A percentile compares a stretch with the other conserved stretches of the same genome.
Conservation (phyloP, 1,140 invertebrate genomes). For the Cephus cinctus region DNA sequence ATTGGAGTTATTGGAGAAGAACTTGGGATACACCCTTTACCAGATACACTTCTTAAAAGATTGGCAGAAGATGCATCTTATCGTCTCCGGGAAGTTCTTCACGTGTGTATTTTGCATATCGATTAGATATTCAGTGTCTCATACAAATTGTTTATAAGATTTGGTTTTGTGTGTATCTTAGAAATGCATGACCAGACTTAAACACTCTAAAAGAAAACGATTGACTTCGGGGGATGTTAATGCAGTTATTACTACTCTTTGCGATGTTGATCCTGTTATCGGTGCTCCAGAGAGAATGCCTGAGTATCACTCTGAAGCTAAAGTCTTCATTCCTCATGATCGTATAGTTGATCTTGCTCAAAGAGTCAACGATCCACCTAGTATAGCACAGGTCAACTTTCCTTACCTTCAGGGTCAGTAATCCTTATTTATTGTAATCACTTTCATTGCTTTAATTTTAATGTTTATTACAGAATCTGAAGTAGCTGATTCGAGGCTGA, state of each 20-base stretch:
- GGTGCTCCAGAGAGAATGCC: slow-evolving; percentile 45
- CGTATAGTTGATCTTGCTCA: slow-evolving; percentile 39
- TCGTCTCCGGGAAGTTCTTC: slow-evolving; percentile 49
- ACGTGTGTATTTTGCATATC: slow-evolving; percentile 37
- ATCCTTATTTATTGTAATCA: not conserved
- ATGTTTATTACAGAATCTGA: slow-evolving; percentile 39
- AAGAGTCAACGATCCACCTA: slow-evolving; percentile 40
- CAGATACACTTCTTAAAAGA: slow-evolving; percentile 43
- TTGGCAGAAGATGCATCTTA: slow-evolving; percentile 53
- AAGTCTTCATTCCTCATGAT: slow-evolving; percentile 49
- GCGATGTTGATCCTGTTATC: slow-evolving; percentile 47
- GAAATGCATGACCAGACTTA: slow-evolving; percentile 53
- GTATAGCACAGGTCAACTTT: slow-evolving; percentile 37
- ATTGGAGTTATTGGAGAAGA: slow-evolving; percentile 51
- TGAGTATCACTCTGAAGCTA: slow-evolving; percentile 47
- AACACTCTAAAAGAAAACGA: slow-evolving; percentile 46
- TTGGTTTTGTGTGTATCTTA: slow-evolving; percentile 18
- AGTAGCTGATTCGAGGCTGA: slow-evolving; percentile 41
- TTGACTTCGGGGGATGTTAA: slow-evolving; percentile 48
- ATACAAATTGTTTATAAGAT: not conserved
- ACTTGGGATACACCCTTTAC: slow-evolving; percentile 47
- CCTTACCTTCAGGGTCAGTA: slow-evolving; percentile 12
- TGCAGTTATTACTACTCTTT: slow-evolving; percentile 48
- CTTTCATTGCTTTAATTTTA: slow-evolving; percentile 40
- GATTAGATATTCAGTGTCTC: too few relatives aligned